Conservation (phyloP, 2,888 invertebrate genomes). For the Drosophila meridionalis region DNA sequence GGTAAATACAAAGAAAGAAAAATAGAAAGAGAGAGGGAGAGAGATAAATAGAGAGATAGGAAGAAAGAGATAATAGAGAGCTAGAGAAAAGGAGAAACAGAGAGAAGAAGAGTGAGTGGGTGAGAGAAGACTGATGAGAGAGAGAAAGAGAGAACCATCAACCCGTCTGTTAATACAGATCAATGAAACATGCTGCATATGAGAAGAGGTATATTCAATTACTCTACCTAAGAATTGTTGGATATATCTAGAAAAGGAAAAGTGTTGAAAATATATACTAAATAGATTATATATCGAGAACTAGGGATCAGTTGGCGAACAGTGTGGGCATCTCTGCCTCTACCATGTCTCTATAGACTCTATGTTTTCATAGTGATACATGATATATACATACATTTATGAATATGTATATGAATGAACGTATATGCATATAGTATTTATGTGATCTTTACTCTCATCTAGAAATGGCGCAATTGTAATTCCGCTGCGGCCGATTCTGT, state of each 20-base stretch:
- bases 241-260: too few relatives aligned
- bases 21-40: neutral
- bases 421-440: conserved; percentile 17
- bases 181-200: neutral
- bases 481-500: conserved; percentile 50
- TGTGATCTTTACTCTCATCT: conserved; percentile 54
- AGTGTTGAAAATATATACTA: too few relatives aligned
- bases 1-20: neutral
- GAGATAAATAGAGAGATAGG: neutral
- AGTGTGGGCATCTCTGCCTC: neutral
- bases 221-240: neutral
- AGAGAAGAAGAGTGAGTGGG: neutral
- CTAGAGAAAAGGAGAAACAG: neutral
- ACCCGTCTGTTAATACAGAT: neutral
- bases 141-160: neutral
- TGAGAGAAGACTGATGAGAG: neutral
- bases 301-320: neutral
- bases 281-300: neutral
- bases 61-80: neutral
- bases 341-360: neutral
- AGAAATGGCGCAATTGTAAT: conserved; percentile 68
- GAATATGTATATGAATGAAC: neutral
- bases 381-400: neutral
- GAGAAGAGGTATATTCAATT: neutral
- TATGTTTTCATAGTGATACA: neutral